These are phyloP conservation scores for Halocaridina rubra DNA, from an alignment of 2,888 invertebrate species.

Conservation along the genomic window DNA sequence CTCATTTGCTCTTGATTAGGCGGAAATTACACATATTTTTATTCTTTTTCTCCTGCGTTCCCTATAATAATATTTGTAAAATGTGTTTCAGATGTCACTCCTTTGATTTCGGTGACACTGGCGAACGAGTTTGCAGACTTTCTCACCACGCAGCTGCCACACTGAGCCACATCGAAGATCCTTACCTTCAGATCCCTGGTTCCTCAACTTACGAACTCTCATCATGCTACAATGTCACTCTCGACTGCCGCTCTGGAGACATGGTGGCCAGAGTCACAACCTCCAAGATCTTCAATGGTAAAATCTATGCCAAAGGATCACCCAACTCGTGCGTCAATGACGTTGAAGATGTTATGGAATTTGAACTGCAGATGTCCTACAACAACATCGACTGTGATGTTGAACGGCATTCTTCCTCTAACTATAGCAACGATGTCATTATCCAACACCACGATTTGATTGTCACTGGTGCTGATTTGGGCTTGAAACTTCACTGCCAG, in stretches of 20 bases:
- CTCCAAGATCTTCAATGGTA: slow-evolving; percentile 91
- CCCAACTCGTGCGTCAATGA: slow-evolving; percentile 93
- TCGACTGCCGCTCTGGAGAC: slow-evolving; percentile 87
- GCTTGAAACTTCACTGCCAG: slow-evolving; percentile 91
- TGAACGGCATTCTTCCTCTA: slow-evolving; percentile 86
- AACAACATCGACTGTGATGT: slow-evolving; percentile 94
- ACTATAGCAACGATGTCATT: slow-evolving; percentile 91
- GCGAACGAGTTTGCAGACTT: slow-evolving; percentile 91
- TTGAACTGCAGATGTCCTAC: slow-evolving; percentile 91
- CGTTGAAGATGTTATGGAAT: slow-evolving; percentile 87
- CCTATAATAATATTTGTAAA: too few species aligned
- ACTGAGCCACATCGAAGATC: slow-evolving; percentile 72
- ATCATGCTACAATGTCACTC: slow-evolving; percentile 93
- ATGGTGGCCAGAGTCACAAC: slow-evolving; percentile 94
- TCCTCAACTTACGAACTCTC: slow-evolving; percentile 91
- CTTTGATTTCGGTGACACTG: slow-evolving; percentile 93
- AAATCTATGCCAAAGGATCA: slow-evolving; percentile 93
- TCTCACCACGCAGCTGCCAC: slow-evolving; percentile 92
- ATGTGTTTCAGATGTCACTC: slow-evolving; percentile 84
- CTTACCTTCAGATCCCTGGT: slow-evolving; percentile 77
- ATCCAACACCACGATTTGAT: slow-evolving; percentile 93
- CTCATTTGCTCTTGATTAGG: too few species aligned
- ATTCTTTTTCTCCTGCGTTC: too few species aligned
- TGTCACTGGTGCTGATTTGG: slow-evolving; percentile 92
- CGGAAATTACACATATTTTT: too few species aligned